Percentiles rank a stretch among this genome's conserved stretches.
Conservation (phyloP, 2,113 vertebrate species). For the Neolamprologus devosi region DNA sequence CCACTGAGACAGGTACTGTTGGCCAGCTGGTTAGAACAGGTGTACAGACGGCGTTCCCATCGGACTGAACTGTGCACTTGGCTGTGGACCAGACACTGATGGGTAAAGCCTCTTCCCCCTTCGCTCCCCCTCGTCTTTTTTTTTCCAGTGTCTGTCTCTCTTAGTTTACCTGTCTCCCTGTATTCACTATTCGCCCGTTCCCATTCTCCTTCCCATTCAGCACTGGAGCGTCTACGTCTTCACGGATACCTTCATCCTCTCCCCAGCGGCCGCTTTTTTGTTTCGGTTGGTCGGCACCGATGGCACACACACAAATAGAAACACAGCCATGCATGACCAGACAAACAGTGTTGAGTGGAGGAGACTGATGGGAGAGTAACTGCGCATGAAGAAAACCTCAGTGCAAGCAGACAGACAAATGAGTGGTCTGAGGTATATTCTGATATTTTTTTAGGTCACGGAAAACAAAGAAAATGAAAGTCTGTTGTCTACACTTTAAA, state of each 20-base stretch:
- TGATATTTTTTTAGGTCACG: background rate
- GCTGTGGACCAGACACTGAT: constrained; percentile 77
- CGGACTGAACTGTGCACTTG: constrained; percentile 83
- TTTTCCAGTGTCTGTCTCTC: background rate
- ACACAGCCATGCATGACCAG: constrained; percentile 33
- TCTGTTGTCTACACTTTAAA: background rate
- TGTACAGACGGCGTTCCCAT: constrained; percentile 83
- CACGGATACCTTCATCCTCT: background rate
- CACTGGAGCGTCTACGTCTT: background rate
- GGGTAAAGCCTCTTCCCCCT: background rate
- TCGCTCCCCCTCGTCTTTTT: background rate
- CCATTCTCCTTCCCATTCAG: background rate
- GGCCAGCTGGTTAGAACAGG: constrained; percentile 93
- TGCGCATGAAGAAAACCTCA: constrained; percentile 36
- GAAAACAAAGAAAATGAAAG: background rate
- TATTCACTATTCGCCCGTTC: background rate
- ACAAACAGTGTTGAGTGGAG: constrained; percentile 32
- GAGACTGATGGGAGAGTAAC: constrained; percentile 46
- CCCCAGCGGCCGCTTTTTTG: constrained; percentile 7
- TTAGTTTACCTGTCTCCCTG: background rate
- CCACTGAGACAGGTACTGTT: constrained; percentile 77
- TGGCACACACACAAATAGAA: background rate
- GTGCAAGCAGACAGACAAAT: background rate
- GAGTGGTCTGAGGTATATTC: background rate
- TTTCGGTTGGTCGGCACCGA: constrained; percentile 10